Percentiles rank a stretch among this genome's conserved stretches.
Evolutionary conservation across 1,140 invertebrate species (phyloP).

Genomic region (Macrobrachium nipponense): DNA sequence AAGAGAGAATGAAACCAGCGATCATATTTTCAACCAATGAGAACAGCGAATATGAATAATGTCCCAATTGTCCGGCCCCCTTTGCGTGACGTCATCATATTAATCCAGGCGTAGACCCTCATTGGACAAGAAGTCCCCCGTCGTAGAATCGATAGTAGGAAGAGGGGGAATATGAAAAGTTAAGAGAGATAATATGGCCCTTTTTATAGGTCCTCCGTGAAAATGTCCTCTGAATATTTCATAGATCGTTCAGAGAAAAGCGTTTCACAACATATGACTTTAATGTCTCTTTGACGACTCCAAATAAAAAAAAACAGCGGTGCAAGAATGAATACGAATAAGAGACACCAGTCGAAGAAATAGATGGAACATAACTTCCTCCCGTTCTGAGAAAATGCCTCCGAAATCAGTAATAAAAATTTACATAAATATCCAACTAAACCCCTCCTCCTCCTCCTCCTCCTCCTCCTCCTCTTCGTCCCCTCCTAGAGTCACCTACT

Average conservation of each 20-base stretch:
- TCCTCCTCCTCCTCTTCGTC: too few species aligned
- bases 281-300: too few species aligned
- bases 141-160: conserved; percentile 1
- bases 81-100: conserved; percentile 41
- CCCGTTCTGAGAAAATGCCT: neutral
- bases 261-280: too few species aligned
- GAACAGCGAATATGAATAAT: conserved; percentile 45
- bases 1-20: neutral
- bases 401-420: conserved; percentile 32
- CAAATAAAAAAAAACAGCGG: too few species aligned
- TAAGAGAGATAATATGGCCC: neutral
- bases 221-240: neutral
- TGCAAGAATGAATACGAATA: neutral
- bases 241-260: too few species aligned
- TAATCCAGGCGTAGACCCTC: conserved; percentile 28
- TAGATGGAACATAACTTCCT: neutral
- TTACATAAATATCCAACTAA: conserved; percentile 9
- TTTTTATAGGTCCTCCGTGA: neutral
- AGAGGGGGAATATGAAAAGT: conserved; percentile 29
- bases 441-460: neutral
- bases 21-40: conserved; percentile 38
- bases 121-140: conserved; percentile 27
- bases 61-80: conserved; percentile 33
- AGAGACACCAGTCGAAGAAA: neutral
- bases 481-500: neutral